These are phyloP conservation scores for Poeciliopsis occidentalis DNA, from an alignment of 2,113 vertebrate genomes.

Conservation along the genomic window DNA sequence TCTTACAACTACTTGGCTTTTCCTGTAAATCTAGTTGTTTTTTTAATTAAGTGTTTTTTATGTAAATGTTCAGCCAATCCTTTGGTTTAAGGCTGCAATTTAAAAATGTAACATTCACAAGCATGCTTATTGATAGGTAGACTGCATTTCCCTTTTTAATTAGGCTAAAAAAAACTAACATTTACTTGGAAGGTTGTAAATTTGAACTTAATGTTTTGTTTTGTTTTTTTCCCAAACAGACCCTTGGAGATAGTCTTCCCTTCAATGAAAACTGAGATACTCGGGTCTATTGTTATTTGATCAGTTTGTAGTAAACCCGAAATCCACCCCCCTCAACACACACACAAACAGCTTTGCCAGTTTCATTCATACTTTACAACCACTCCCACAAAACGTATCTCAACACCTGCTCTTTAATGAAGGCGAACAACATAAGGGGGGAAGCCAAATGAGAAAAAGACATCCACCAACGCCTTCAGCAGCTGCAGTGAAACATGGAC, in stretches of 20 bases:
- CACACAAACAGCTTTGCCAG: constrained; percentile 20
- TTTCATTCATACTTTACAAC: constrained; percentile 51
- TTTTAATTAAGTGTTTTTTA: no score
- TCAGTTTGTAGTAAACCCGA: constrained; percentile 67
- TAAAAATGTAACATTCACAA: no score
- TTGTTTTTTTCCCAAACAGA: constrained; percentile 32
- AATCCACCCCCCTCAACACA: neutral
- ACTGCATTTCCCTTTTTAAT: no score
- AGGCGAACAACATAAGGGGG: constrained; percentile 55
- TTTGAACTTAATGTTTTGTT: constrained; percentile 38
- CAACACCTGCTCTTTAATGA: constrained; percentile 79
- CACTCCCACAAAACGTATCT: constrained; percentile 71
- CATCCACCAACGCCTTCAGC: constrained; percentile 51
- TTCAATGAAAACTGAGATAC: constrained; percentile 68
- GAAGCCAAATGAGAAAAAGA: constrained; percentile 66
- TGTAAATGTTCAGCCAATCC: no score
- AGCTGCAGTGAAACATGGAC: constrained; percentile 56
- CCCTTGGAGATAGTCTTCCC: constrained; percentile 57
- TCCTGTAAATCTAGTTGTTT: no score
- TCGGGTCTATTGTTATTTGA: constrained; percentile 74
- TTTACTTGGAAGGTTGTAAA: neutral
- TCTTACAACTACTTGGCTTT: no score
- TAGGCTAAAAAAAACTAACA: neutral
- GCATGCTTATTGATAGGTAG: no score
- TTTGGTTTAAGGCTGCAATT: no score